Percentiles rank a stretch among this genome's conserved stretches.
These are phyloP conservation scores for Drosophila phalerata DNA, from an alignment of 2,888 invertebrate genomes.

Conservation along the genomic window DNA sequence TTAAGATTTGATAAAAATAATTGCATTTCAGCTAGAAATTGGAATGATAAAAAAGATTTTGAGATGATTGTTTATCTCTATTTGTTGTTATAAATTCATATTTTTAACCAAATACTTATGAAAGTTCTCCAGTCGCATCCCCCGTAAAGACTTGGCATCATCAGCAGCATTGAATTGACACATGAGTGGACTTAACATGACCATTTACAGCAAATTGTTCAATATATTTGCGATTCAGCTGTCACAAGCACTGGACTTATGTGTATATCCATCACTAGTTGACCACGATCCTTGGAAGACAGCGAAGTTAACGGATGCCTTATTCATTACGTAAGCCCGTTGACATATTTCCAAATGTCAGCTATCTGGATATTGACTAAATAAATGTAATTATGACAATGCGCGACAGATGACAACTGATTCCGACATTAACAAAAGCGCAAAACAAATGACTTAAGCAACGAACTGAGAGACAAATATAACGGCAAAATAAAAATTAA, in stretches of 20 bases:
- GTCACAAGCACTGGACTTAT: conserved; percentile 59
- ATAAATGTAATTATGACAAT: conserved; percentile 77
- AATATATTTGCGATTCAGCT: conserved; percentile 71
- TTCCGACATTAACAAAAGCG: conserved; percentile 29
- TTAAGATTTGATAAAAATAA: too few species aligned
- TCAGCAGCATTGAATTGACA: conserved; percentile 59
- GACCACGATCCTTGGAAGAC: conserved; percentile 57
- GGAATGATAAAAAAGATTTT: background rate
- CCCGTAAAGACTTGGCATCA: conserved; percentile 1
- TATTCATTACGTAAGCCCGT: conserved; percentile 65
- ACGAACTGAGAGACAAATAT: conserved; percentile 8
- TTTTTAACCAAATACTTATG: conserved; percentile 1
- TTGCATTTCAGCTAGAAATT: background rate
- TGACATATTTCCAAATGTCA: conserved; percentile 75
- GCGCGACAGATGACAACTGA: conserved; percentile 55
- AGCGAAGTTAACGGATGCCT: conserved; percentile 52
- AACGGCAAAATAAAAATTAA: background rate
- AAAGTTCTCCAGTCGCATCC: conserved; percentile 9
- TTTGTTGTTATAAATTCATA: conserved; percentile 9
- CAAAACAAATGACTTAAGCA: conserved; percentile 43
- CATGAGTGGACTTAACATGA: conserved; percentile 68
- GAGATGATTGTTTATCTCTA: background rate
- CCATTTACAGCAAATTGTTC: conserved; percentile 75
- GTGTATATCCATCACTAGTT: conserved; percentile 74
- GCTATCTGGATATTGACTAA: conserved; percentile 58